Percentiles rank a stretch among this genome's conserved stretches.
These are phyloP conservation scores for Hydropsyche betteni DNA, from an alignment of 2,888 invertebrate species.

Conservation along the genomic window DNA sequence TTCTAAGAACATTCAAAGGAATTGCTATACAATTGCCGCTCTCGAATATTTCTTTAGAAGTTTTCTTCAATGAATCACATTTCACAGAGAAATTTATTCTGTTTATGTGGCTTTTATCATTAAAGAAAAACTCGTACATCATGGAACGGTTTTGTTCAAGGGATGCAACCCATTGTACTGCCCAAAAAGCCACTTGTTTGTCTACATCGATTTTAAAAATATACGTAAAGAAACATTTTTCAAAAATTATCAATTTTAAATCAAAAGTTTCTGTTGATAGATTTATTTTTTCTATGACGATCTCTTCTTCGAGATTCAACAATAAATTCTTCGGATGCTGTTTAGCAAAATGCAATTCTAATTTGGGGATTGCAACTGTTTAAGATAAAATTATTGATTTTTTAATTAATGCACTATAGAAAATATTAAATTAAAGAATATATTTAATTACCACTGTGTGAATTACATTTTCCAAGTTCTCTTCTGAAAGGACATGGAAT, in stretches of 20 bases:
- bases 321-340: constrained; percentile 23
- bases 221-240: constrained; percentile 32
- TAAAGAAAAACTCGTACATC: constrained; percentile 42
- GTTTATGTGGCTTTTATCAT: not conserved
- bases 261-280: not conserved
- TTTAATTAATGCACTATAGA: not conserved
- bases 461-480: constrained; percentile 22
- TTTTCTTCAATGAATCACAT: constrained; percentile 14
- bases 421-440: too few relatives aligned
- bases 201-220: constrained; percentile 34
- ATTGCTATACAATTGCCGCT: constrained; percentile 37
- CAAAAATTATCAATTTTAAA: constrained; percentile 37
- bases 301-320: constrained; percentile 29
- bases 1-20: constrained; percentile 33
- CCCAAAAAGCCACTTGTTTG: constrained; percentile 36
- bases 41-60: constrained; percentile 3
- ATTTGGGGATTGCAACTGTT: constrained; percentile 12
- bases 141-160: constrained; percentile 16
- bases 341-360: constrained; percentile 34
- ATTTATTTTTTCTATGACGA: not conserved
- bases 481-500: constrained; percentile 33
- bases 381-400: not conserved
- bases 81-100: constrained; percentile 27
- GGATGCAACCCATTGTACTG: constrained; percentile 40
- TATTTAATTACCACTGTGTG: too few relatives aligned